Evolutionary conservation across 2,888 invertebrate species (phyloP), one percentile per base, ranked within the genome.

Genomic region (Gryllus longicercus): DNA sequence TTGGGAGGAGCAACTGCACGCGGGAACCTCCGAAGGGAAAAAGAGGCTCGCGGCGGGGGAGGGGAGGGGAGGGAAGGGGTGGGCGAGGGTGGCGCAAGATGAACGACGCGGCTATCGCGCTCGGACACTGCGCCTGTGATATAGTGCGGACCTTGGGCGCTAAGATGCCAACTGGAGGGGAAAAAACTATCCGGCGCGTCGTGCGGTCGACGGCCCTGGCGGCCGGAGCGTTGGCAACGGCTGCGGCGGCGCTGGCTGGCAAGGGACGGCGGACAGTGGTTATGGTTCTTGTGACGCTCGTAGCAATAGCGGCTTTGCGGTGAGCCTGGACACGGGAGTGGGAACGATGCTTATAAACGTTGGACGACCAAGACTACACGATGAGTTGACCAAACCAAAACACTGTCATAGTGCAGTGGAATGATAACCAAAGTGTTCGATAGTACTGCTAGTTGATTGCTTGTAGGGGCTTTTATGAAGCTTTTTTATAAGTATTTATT

Each of bases 101-200:
- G 80, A 77, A 81, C 80, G 81, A 76, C 75, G 49, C 51, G 51
- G 80, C 81, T 81, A 80, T 80, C 81, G 77, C 74, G 50, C 18
- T 74, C 80, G 79, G 81, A 81, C 81, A 80, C 77, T 23, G 75
- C 77, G 63, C 63, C 16, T 63, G 63, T 63, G 63, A 63, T 63
- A 63, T 63, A 63, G n/a, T 63, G 63, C 63, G n/a, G n/a, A 63
- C 63, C 63, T 63, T 63, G 63, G 38, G 63, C 63, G 63, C n/a
- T 63, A 63, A 63, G 63, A 63, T 63, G 63, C 63, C 63, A 63
- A 63, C 16, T 18, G 63, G 63, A 63, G 16, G 63, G 63, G n/a
- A 14, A 63, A 63, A 63, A 63, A 63, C 63, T 14, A 18, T 18
- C 16, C 63, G 63, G 63, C 63, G 63, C n/a, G 63, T 63, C 63